phyloP scores from a whole-genome alignment of 2,797 vertebrate species.

The Cheirogaleus major region DNA sequence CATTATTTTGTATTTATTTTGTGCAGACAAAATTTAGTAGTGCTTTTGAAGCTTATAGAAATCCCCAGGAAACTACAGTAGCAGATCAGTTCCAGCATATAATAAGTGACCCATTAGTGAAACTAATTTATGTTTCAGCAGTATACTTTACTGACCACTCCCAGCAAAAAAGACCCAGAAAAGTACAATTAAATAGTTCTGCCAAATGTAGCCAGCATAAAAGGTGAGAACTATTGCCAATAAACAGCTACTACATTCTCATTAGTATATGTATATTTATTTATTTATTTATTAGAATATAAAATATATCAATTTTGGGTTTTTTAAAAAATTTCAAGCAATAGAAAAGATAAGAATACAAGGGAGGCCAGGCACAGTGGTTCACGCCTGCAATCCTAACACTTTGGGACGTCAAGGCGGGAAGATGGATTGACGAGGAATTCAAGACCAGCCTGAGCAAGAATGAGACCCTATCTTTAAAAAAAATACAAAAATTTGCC shows the following conservation, averaged over 20 bases:
- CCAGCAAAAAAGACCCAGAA: not conserved
- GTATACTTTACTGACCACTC: not conserved
- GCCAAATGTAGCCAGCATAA: not conserved
- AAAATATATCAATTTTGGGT: not conserved
- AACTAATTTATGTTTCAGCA: conserved; percentile 19
- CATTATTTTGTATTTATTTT: conserved; percentile 10
- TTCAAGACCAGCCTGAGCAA: not conserved
- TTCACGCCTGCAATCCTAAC: not conserved
- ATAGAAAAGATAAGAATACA: not conserved
- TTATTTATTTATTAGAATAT: not conserved
- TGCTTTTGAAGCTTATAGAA: not conserved
- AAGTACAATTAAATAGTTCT: conserved; percentile 35
- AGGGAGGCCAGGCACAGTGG: not conserved
- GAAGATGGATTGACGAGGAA: no score
- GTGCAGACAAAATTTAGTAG: not conserved
- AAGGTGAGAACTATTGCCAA: not conserved
- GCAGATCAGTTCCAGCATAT: not conserved
- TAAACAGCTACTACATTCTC: not conserved
- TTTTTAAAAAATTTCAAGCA: not conserved
- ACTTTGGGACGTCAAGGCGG: not conserved
- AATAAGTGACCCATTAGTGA: not conserved
- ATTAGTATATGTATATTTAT: not conserved
- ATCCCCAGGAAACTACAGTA: not conserved
- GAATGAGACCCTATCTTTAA: not conserved
- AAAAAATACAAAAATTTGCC: not conserved